These are phyloP conservation scores for Sternarchorhynchus goeldii DNA, from an alignment of 2,797 vertebrate genomes.

Conservation along the genomic window DNA sequence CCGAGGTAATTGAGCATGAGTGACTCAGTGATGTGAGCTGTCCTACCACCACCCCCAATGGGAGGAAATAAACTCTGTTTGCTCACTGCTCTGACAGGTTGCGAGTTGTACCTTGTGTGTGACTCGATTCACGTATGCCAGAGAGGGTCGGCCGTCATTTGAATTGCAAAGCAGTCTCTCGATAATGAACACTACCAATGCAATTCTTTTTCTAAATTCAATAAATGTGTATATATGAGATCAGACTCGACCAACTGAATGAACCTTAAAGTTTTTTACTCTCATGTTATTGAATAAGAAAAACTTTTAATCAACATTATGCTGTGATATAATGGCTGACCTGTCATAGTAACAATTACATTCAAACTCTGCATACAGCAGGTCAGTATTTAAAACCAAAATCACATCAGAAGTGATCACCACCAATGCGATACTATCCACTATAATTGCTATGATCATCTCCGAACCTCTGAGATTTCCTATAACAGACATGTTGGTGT, in stretches of 20 bases:
- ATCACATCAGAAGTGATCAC: slow-evolving; percentile 50
- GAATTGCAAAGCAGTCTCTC: slow-evolving; percentile 54
- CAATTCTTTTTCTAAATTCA: slow-evolving; percentile 32
- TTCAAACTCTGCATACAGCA: slow-evolving; percentile 37
- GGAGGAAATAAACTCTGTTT: slow-evolving; percentile 60
- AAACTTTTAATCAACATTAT: slow-evolving; percentile 40
- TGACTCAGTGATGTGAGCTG: slow-evolving; percentile 50
- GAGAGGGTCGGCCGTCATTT: slow-evolving; percentile 48
- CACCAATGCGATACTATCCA: slow-evolving; percentile 35
- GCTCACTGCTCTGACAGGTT: slow-evolving; percentile 52
- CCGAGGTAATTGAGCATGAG: slow-evolving; percentile 59
- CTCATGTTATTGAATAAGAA: slow-evolving; percentile 19
- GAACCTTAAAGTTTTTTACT: background rate
- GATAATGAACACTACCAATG: slow-evolving; percentile 44
- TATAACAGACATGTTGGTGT: background rate
- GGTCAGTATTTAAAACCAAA: slow-evolving; percentile 47
- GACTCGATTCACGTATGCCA: slow-evolving; percentile 45
- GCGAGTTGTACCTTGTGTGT: slow-evolving; percentile 33
- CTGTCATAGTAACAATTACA: slow-evolving; percentile 46
- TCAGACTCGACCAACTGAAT: background rate
- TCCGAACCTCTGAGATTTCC: background rate
- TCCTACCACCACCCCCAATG: slow-evolving; percentile 31
- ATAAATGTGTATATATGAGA: slow-evolving; percentile 16
- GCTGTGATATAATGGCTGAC: slow-evolving; percentile 8
- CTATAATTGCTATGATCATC: slow-evolving; percentile 39